Conservation (phyloP, 2,797 vertebrate species). For the Botia almorhae region DNA sequence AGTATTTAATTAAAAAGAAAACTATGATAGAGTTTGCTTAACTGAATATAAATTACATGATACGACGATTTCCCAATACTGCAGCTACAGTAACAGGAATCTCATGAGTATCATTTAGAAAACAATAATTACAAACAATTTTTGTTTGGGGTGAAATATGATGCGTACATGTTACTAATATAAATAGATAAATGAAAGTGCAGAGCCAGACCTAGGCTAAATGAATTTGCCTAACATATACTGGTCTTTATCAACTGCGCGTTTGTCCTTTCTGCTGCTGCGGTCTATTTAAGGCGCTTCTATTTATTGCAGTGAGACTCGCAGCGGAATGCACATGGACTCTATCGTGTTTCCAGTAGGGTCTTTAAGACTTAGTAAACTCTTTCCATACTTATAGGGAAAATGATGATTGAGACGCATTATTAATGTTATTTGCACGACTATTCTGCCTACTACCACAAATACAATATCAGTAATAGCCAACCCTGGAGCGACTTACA, state of each 20-base stretch:
- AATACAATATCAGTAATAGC: background rate
- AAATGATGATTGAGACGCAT: background rate
- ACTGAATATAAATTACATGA: too few relatives aligned
- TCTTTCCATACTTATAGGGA: constrained; percentile 2
- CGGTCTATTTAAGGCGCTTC: constrained; percentile 80
- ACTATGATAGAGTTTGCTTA: too few relatives aligned
- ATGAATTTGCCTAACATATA: constrained; percentile 23
- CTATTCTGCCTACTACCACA: background rate
- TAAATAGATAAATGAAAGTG: background rate
- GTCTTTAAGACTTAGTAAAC: constrained; percentile 26
- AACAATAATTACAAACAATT: too few relatives aligned
- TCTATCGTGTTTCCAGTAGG: constrained; percentile 75
- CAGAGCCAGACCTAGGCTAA: background rate
- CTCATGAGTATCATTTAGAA: too few relatives aligned
- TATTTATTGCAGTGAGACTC: constrained; percentile 76
- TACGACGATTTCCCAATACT: too few relatives aligned
- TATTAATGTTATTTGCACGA: background rate
- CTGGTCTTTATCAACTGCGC: constrained; percentile 44
- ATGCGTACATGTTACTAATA: background rate
- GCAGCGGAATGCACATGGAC: constrained; percentile 71
- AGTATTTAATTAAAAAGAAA: too few relatives aligned
- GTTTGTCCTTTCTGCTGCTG: constrained; percentile 46
- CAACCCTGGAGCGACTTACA: background rate
- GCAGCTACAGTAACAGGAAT: too few relatives aligned
- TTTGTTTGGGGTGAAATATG: background rate